Conservation (phyloP, 2,113 vertebrate species). For the Nothoprocta perdicaria region DNA sequence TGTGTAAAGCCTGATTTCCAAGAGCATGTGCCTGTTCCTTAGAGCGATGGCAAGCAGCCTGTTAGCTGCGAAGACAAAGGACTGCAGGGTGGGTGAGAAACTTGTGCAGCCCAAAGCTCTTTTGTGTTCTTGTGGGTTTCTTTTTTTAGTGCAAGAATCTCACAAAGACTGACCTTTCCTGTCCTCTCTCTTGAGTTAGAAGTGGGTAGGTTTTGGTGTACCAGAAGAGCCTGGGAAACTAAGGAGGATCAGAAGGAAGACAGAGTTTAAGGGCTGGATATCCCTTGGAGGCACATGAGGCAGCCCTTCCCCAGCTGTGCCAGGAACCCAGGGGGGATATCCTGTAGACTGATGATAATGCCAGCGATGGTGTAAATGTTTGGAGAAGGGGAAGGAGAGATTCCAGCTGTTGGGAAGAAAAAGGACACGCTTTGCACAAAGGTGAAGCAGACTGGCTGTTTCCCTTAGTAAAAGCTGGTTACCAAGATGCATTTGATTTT, state of each 20-base stretch:
- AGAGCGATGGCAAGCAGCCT: background rate
- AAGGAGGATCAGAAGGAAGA: background rate
- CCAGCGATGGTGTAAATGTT: background rate
- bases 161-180: background rate
- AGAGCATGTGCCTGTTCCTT: background rate
- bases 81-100: background rate
- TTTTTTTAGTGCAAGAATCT: background rate
- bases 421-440: background rate
- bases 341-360: background rate
- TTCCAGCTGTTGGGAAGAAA: background rate
- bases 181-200: background rate
- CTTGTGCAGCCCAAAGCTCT: background rate
- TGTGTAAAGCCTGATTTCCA: background rate
- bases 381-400: background rate
- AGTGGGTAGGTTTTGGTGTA: background rate
- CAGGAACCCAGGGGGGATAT: background rate
- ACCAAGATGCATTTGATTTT: background rate
- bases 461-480: background rate
- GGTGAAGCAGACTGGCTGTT: background rate
- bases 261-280: background rate
- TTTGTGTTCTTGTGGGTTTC: background rate
- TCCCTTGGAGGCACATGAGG: background rate
- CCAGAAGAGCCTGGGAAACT: background rate
- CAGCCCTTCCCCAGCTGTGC: background rate
- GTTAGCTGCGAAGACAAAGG: background rate